Evolutionary conservation across 2,797 vertebrate genomes (phyloP).

Genomic region (Rhabdophis nuchalis): DNA sequence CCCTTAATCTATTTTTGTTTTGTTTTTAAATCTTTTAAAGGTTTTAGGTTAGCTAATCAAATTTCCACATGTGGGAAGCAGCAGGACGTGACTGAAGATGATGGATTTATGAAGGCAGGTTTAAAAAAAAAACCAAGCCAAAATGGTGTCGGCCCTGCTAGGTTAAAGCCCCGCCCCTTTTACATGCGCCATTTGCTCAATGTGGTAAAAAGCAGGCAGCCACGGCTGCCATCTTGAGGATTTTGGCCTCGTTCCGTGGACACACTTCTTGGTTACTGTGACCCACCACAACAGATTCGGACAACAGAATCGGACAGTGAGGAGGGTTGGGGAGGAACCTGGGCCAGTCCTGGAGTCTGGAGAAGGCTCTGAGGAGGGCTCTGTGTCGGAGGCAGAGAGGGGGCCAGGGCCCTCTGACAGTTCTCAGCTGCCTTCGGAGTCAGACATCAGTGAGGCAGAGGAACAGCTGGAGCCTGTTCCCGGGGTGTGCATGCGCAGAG

Average conservation of each 20-base stretch:
- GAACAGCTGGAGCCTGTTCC: too few relatives aligned
- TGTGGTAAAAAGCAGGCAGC: background rate
- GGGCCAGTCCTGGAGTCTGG: too few relatives aligned
- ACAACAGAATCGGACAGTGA: too few relatives aligned
- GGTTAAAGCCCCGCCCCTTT: background rate
- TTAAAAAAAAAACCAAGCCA: background rate
- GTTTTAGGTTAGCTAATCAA: slow-evolving; percentile 47
- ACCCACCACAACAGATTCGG: too few relatives aligned
- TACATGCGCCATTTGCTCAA: background rate
- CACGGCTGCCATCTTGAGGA: background rate
- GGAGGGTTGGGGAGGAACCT: too few relatives aligned
- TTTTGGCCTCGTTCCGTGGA: background rate
- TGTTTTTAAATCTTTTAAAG: slow-evolving; percentile 32
- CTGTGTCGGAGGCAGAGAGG: too few relatives aligned
- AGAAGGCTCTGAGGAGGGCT: too few relatives aligned
- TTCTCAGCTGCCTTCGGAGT: too few relatives aligned
- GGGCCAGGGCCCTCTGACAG: too few relatives aligned
- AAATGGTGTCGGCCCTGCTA: background rate
- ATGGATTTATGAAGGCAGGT: background rate
- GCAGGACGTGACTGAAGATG: background rate
- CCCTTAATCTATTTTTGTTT: slow-evolving; percentile 45
- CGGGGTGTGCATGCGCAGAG: too few relatives aligned
- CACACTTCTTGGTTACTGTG: background rate
- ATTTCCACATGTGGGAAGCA: slow-evolving; percentile 37
- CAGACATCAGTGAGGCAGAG: too few relatives aligned